Evolutionary conservation across 1,140 invertebrate genomes (phyloP), one percentile per base, ranked within the genome.

Genomic region (Camponotus floridanus): DNA sequence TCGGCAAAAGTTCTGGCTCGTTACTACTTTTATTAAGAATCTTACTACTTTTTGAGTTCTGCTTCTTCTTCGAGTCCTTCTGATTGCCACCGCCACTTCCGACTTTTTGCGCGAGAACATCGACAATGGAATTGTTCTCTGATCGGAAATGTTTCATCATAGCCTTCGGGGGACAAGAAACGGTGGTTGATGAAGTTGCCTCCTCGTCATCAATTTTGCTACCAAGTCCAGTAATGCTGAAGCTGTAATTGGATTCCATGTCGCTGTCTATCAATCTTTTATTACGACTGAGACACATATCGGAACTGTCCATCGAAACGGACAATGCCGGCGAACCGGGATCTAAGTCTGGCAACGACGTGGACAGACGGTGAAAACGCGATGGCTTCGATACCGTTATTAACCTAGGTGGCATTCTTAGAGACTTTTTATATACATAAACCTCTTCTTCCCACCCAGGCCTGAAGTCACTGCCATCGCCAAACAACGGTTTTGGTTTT

Each of bases 401-500:
- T 55, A 98, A 94, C 85, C 96, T 96, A 15, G 97, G 94, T 3
- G 98, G 97, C 96, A 98, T 98, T 76, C 98, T 96, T 2, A 98
- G 93, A 0, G 97, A 97, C 87, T 97, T 96, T 93, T 98, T 98
- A 89, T 97, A 98, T 86, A 96, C 96, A 89, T 97, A 98, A 33
- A 98, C 95, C 90, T 98, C 97, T 90, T 97, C 97, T 94, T 98
- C 97, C 97, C 97, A 98, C 0, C 97, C 97, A 0, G 97, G 97
- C 87, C 96, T 95, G 89, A 97, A 97, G 90, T 97, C 96, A 61
- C 97, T 97, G n/a, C 97, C 96, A 93, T 97, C 97, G 0, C 97
- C 97, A 91, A 97, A 97, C 21, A 96, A 94, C 3, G 96, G 95
- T 91, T 97, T 97, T 0, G 91, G 94, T 76, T 94, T 94, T 0